Base-by-base conservation (phyloP, 1,140 invertebrate genomes). In the Atta cephalotes region DNA sequence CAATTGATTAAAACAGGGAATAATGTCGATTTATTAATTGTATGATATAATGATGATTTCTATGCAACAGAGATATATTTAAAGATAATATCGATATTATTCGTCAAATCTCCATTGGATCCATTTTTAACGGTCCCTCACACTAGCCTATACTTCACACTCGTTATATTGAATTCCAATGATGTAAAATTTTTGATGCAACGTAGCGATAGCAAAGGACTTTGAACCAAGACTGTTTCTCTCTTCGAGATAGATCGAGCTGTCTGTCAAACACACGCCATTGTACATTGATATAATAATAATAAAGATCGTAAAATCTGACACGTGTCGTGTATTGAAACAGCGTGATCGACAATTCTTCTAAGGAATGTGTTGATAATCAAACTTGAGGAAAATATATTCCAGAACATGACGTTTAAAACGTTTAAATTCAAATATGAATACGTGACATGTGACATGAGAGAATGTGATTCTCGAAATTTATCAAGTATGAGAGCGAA, bases 301-400 rank as follows among this genome's bases (percentile, higher is more conserved):
- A 51, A 39, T 53, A 45, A 71, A 58, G 53, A 68, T 45, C n/a
- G 62, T 80, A 35, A 39, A 56, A 68, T 84, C 39, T 74, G 53
- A 84, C 70, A 62, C 53, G 80, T 74, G 80, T 84, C 28, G 9
- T 49, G 14, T 62, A 35, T 76, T 51, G 58, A 84, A 84, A 74
- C 28, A 45, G 4, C 25, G 12, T 18, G 58, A 79, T 79, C 39
- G 49, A 39, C 58, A 39, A 49, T 72, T n/a, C 18, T n/a, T 74
- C 39, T 3, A 25, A 31, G 25, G 4, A 31, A 35, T 10, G 18
- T 51, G 56, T 10, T 16, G 53, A 82, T 62, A 60, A 82, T 84
- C 56, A 63, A 62, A 49, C 9, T 62, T 28, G 9, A 63, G n/a
- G 14, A n/a, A 84, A 62, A 62, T 10, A 3, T 63, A 5, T 25